Evolutionary conservation across 2,797 vertebrate species (phyloP).

Genomic region (Mormyrops boulengeri): DNA sequence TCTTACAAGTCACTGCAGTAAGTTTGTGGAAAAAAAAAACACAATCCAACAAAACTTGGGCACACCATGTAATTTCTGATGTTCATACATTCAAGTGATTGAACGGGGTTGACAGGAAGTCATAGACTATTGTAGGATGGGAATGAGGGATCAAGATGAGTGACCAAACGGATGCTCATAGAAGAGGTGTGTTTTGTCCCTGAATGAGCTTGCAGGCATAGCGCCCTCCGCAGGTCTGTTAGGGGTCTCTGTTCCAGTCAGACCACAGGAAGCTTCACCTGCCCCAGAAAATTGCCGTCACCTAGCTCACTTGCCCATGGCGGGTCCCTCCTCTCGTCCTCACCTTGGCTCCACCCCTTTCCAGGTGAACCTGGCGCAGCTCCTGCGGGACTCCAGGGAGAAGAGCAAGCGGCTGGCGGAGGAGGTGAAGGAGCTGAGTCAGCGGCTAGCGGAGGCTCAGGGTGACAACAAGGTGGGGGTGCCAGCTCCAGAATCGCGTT

Average conservation of each 20-base stretch:
- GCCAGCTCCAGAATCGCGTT: not conserved
- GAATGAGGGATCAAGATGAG: not conserved
- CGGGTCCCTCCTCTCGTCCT: not conserved
- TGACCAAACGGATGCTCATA: not conserved
- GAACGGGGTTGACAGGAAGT: not conserved
- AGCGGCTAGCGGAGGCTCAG: constrained; percentile 83
- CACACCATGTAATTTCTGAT: not conserved
- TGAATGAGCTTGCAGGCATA: not conserved
- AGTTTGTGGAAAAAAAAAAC: not conserved
- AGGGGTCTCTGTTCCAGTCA: not conserved
- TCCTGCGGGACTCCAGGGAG: constrained; percentile 82
- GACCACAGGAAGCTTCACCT: not conserved
- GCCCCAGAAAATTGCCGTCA: not conserved
- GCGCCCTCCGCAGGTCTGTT: not conserved
- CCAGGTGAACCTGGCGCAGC: constrained; percentile 86
- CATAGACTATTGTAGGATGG: not conserved
- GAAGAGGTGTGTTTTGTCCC: not conserved
- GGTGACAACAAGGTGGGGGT: constrained; percentile 89
- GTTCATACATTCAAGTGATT: not conserved
- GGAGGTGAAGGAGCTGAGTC: constrained; percentile 88
- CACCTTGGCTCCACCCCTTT: not conserved
- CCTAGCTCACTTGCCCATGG: not conserved
- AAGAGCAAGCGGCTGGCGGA: constrained; percentile 75
- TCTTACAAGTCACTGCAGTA: not conserved
- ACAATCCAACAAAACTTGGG: not conserved